Evolutionary conservation across 1,140 invertebrate genomes (phyloP), one percentile per base, ranked within the genome.

Genomic region (Bombus sylvicola): DNA sequence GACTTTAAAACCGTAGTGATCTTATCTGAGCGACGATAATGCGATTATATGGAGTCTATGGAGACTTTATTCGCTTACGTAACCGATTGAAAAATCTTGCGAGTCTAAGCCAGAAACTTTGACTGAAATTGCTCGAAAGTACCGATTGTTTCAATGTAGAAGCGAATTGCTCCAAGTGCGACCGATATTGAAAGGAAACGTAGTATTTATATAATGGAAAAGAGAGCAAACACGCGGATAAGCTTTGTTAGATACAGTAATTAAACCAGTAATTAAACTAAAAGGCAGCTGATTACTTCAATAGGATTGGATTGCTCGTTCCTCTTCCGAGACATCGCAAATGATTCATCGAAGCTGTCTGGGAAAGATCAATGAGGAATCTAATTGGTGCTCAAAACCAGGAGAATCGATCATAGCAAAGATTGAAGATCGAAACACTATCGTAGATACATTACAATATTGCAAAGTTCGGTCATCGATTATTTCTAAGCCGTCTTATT

Each of bases 391-490:
- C 18, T 53, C 18, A 22, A 22, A 53, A 53, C 47, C 6, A 53
- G 18, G 5, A 53, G 18, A 53, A 53, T 53, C 18, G 47, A 53
- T 53, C 47, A 53, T 8, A 18, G 13, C 15, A 18, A 18, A 31
- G n/a, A 66, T 31, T 8, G 64, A 31, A 28, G 28, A 62, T 62
- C 10, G 22, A 12, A 62, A 62, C 0, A n/a, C 15, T n/a, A 31
- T 66, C 1, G 31, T 8, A 8, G 31, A 66, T 66, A 31, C 6
- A n/a, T 13, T 41, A 41, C 5, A 80, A 39, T n/a, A 4, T 10
- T 34, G n/a, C 66, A n/a, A 83, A 62, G 22, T 47, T 59, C 18
- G 53, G 47, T 83, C 85, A 69, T 31, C 53, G 4, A 69, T 86
- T 59, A 75, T 64, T 66, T 41, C 75, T 59, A 53, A 18, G 47